Base-by-base conservation (phyloP, 2,888 invertebrate genomes). In the Volucella zonaria region DNA sequence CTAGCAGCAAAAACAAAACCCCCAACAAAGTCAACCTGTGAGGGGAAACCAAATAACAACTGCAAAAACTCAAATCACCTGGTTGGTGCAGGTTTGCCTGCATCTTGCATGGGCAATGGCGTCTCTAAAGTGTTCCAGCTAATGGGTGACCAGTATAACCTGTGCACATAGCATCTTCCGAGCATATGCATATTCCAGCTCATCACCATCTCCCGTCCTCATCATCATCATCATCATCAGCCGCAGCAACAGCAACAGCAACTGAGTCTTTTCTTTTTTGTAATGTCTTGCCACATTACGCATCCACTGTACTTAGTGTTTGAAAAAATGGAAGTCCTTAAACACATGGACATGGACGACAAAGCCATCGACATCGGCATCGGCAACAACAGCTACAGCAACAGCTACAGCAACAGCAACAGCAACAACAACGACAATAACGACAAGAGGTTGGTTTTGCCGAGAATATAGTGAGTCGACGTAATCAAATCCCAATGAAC, bases 61-160 rank as follows among this genome's bases (percentile, higher is more conserved):
- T 54, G 61, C 40, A 61, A 64, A 15, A 71, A 49, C 58, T 54
- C 79, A 66, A 59, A 52, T 71, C 79, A 77, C 18, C 76, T 81
- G 85, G 85, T 81, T 85, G 85, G 85, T 85, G 81, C 81, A 73
- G 76, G 59, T 68, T 76, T 31, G 18, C 42, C 45, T 8, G 6
- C 58, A 23, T 45, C 45, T 31, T 64, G 51, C 61, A 2, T 10
- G 47, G 47, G 52, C 40, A 76, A 85, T 77, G 81, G 85, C 83
- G 83, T 76, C 70, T 66, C 76, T 76, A 76, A 80, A 80, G 83
- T 80, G 80, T 85, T 85, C 68, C 85, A 85, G 71, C 81, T 85
- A 85, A 85, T 85, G 80, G 85, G 76, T 85, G 85, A 85, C 85
- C 85, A 81, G 81, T 73, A 80, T 59, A 76, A 85, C 80, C 79